Evolutionary conservation across 2,888 invertebrate genomes (phyloP).

Genomic region (Drosophila planitibia): DNA sequence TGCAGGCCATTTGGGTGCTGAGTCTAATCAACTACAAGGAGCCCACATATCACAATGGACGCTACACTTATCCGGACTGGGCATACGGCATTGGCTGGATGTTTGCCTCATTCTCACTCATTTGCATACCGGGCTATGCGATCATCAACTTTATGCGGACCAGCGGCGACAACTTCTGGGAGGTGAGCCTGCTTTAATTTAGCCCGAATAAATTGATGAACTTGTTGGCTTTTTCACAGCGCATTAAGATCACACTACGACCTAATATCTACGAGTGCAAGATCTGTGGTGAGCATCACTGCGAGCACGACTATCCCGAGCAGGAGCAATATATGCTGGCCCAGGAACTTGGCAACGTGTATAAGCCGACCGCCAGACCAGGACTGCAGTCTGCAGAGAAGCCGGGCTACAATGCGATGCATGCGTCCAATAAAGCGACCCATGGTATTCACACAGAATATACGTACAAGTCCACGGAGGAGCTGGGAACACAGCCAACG

Average conservation of each 20-base stretch:
- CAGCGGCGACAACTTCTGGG: slow-evolving; percentile 89
- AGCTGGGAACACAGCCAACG: slow-evolving; percentile 32
- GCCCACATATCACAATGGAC: slow-evolving; percentile 93
- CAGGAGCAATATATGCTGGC: slow-evolving; percentile 86
- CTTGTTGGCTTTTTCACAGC: slow-evolving; percentile 86
- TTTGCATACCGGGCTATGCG: slow-evolving; percentile 94
- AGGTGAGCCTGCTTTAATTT: slow-evolving; percentile 86
- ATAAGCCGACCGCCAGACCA: slow-evolving; percentile 65
- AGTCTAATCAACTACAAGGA: slow-evolving; percentile 94
- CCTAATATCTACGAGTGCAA: slow-evolving; percentile 92
- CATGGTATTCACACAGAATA: slow-evolving; percentile 55
- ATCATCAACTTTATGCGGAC: slow-evolving; percentile 90
- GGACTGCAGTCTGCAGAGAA: slow-evolving; percentile 55
- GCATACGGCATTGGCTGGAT: slow-evolving; percentile 94
- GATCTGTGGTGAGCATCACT: slow-evolving; percentile 91
- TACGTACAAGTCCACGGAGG: slow-evolving; percentile 59
- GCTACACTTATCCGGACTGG: slow-evolving; percentile 93
- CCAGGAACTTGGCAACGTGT: slow-evolving; percentile 82
- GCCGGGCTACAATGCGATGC: slow-evolving; percentile 75
- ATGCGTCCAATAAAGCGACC: slow-evolving; percentile 51
- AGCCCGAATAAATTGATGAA: neutral
- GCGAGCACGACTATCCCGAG: slow-evolving; percentile 88
- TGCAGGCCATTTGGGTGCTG: slow-evolving; percentile 93
- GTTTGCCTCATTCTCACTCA: slow-evolving; percentile 92
- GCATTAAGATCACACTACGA: slow-evolving; percentile 90